A percentile compares a stretch with the other conserved stretches of the same genome.
phyloP scores from a whole-genome alignment of 2,797 vertebrate genomes.

The Sphenopsis melanotis region DNA sequence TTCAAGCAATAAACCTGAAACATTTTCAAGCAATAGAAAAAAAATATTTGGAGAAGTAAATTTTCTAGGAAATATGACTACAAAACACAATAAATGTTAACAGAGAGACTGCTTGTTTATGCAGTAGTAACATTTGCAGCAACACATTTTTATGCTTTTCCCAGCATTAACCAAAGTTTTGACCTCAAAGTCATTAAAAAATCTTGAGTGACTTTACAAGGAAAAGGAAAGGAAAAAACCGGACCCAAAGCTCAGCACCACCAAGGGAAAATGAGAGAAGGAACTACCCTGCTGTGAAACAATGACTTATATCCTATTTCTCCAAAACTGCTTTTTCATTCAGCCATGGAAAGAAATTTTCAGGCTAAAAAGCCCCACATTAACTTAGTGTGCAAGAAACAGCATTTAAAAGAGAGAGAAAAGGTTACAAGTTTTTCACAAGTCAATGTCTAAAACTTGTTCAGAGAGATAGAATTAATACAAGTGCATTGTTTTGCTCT shows the following conservation, averaged over 20 bases:
- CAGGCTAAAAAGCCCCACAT: background rate
- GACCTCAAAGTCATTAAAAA: constrained; percentile 45
- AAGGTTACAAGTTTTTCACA: background rate
- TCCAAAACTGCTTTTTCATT: constrained; percentile 21
- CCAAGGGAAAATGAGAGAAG: background rate
- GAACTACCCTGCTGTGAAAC: constrained; percentile 39
- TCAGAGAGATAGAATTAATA: background rate
- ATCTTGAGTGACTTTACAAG: background rate
- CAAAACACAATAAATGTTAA: background rate
- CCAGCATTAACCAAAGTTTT: background rate
- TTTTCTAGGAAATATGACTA: background rate
- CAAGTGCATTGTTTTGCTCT: background rate
- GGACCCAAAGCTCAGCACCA: background rate
- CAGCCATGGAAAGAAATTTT: constrained; percentile 19
- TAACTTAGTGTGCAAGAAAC: background rate
- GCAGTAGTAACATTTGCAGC: background rate
- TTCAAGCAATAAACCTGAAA: background rate
- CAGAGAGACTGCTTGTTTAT: background rate
- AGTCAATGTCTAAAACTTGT: background rate
- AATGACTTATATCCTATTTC: constrained; percentile 35
- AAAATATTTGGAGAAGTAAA: background rate
- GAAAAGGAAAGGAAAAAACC: background rate
- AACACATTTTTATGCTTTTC: background rate
- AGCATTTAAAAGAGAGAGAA: background rate
- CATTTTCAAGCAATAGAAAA: background rate